These are phyloP conservation scores for Acleris sparsana DNA, from an alignment of 2,888 invertebrate genomes.

Conservation along the genomic window DNA sequence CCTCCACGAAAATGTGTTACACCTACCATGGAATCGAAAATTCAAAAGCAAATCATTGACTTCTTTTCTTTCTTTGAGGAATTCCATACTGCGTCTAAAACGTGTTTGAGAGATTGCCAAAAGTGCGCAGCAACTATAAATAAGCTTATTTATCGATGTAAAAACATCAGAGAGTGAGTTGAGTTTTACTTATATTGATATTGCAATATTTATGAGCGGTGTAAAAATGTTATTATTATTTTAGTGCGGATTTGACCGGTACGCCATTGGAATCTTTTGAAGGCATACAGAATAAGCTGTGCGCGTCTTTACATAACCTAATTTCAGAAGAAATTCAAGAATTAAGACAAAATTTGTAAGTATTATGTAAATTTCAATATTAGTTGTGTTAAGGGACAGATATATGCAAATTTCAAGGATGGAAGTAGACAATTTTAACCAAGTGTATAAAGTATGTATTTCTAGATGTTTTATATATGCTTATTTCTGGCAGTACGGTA, in stretches of 20 bases:
- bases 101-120: constrained; percentile 78
- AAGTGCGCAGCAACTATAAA: constrained; percentile 77
- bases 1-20: constrained; percentile 40
- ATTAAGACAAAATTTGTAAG: constrained; percentile 72
- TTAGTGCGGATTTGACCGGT: constrained; percentile 72
- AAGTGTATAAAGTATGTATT: no score
- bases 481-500: no score
- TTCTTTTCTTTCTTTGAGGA: constrained; percentile 80
- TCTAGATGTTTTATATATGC: no score
- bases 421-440: no score
- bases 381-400: no score
- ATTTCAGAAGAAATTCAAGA: constrained; percentile 69
- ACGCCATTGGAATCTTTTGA: constrained; percentile 74
- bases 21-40: constrained; percentile 71
- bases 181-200: constrained; percentile 32
- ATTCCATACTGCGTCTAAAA: constrained; percentile 73
- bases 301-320: constrained; percentile 66
- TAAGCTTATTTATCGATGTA: constrained; percentile 80
- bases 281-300: constrained; percentile 67
- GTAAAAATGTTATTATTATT: constrained; percentile 39
- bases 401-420: no score
- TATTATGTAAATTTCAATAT: constrained; percentile 43
- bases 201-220: constrained; percentile 42
- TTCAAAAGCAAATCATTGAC: constrained; percentile 80
- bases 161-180: constrained; percentile 77